Evolutionary conservation across 2,888 invertebrate species (phyloP).

Genomic region (Drosophila macrothrix): DNA sequence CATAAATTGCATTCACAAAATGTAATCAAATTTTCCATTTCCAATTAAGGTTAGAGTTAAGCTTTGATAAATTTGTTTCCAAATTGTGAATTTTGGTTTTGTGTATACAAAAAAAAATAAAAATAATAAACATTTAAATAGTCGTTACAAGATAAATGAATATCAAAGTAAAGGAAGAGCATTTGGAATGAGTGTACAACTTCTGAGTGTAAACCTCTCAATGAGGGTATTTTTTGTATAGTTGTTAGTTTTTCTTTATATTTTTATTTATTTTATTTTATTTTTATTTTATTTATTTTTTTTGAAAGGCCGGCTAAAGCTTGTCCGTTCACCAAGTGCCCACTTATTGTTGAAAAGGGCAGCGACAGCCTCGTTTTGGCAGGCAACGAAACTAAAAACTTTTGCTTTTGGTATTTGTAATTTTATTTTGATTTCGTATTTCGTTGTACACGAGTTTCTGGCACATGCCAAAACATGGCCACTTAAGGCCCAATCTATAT

Average conservation of each 20-base stretch:
- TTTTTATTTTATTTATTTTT: slow-evolving; percentile 1
- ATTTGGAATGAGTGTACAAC: background rate
- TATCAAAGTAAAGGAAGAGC: background rate
- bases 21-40: too few relatives aligned
- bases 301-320: slow-evolving; percentile 46
- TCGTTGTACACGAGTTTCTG: slow-evolving; percentile 35
- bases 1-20: too few relatives aligned
- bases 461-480: slow-evolving; percentile 62
- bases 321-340: slow-evolving; percentile 24
- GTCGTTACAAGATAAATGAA: background rate
- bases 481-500: slow-evolving; percentile 59
- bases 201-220: slow-evolving; percentile 1
- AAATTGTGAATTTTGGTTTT: background rate
- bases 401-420: slow-evolving; percentile 32
- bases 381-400: slow-evolving; percentile 24
- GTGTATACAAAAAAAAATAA: too few relatives aligned
- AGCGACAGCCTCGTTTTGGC: slow-evolving; percentile 30
- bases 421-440: slow-evolving; percentile 11
- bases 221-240: slow-evolving; percentile 5
- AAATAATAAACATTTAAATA: too few relatives aligned
- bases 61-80: background rate
- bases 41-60: too few relatives aligned
- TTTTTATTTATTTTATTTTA: slow-evolving; percentile 20
- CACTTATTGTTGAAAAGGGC: slow-evolving; percentile 31
- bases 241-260: slow-evolving; percentile 5